These are phyloP conservation scores for Brachionus paranguensis DNA, from an alignment of 1,140 invertebrate species.

Conservation along the genomic window DNA sequence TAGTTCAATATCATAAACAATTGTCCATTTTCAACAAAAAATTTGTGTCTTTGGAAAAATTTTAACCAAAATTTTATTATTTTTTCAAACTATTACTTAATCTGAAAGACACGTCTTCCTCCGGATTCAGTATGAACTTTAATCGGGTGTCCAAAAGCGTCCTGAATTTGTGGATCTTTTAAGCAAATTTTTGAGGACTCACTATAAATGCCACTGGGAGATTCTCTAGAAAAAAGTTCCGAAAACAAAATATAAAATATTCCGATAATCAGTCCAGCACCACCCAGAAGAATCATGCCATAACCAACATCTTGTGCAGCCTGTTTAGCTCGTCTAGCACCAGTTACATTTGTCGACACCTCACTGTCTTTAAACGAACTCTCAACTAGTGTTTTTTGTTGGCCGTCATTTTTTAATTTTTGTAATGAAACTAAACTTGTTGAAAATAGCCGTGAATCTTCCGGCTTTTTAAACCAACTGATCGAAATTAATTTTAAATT, in stretches of 20 bases:
- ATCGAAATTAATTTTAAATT: neutral
- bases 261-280: neutral
- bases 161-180: neutral
- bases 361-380: neutral
- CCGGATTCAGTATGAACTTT: neutral
- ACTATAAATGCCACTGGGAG: constrained; percentile 27
- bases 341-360: constrained; percentile 9
- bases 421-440: neutral
- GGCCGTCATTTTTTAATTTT: neutral
- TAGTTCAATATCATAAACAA: neutral
- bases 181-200: constrained; percentile 35
- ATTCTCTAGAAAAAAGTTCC: constrained; percentile 30
- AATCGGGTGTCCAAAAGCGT: constrained; percentile 33
- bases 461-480: neutral
- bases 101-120: constrained; percentile 6
- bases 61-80: neutral
- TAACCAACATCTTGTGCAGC: constrained; percentile 9
- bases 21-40: neutral
- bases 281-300: neutral
- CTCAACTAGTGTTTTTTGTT: neutral
- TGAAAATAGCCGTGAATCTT: neutral
- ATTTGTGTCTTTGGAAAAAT: constrained; percentile 1
- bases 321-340: constrained; percentile 26
- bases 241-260: constrained; percentile 33
- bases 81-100: neutral